phyloP scores from a whole-genome alignment of 2,888 invertebrate species.

The Temnothorax ravouxi region DNA sequence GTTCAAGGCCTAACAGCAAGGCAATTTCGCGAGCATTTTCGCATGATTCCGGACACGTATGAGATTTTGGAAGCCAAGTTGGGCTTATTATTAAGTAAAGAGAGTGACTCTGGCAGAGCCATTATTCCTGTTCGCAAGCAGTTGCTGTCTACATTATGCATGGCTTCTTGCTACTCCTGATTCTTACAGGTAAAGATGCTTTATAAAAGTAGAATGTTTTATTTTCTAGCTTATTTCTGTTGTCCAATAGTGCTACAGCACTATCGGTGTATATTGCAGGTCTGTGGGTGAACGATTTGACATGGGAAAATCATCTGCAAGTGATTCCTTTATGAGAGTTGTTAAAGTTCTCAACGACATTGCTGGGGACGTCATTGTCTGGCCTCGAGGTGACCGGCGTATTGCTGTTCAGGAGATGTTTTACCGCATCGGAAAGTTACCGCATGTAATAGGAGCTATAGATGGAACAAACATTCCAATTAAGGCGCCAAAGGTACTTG shows the following conservation, averaged over 20 bases:
- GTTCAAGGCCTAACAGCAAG: neutral
- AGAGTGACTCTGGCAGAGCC: neutral
- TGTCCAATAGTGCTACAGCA: neutral
- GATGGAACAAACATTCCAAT: slow-evolving; percentile 1
- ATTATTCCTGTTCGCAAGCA: neutral
- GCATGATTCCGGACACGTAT: neutral
- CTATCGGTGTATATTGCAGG: neutral
- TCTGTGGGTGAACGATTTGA: neutral
- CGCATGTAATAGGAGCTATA: slow-evolving; percentile 6
- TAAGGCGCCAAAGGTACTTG: neutral
- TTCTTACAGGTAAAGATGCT: slow-evolving; percentile 1
- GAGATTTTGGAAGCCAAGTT: neutral
- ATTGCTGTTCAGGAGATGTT: neutral
- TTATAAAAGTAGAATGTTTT: neutral
- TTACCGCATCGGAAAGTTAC: neutral
- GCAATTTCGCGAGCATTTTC: slow-evolving; percentile 15
- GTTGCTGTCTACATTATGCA: neutral
- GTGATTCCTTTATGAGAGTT: slow-evolving; percentile 5
- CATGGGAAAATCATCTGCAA: slow-evolving; percentile 7
- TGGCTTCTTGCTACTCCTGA: slow-evolving; percentile 18
- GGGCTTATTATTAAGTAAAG: neutral
- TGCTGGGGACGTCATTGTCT: slow-evolving; percentile 2
- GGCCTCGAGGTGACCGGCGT: slow-evolving; percentile 3
- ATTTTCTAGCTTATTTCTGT: neutral
- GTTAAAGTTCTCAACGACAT: neutral